Evolutionary conservation across 2,113 vertebrate species (phyloP).

Genomic region (Gulo gulo): DNA sequence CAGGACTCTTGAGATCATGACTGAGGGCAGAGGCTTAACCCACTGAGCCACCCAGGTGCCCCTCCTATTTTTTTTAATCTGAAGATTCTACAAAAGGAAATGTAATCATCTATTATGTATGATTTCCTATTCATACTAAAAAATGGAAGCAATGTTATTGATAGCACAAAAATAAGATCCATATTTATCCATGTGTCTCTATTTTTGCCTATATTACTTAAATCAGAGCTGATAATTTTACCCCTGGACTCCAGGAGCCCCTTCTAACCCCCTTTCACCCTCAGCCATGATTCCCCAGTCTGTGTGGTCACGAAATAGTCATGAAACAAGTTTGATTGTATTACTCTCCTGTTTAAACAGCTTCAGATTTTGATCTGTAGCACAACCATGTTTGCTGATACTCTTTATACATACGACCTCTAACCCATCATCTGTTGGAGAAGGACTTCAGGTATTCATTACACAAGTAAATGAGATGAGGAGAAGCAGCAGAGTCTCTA

Average conservation of each 20-base stretch:
- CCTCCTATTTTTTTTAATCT: background rate
- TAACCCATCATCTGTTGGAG: background rate
- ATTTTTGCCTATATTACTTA: background rate
- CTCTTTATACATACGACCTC: background rate
- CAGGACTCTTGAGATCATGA: no score
- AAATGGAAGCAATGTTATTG: background rate
- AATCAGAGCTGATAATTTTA: background rate
- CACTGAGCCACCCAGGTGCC: no score
- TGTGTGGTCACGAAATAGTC: background rate
- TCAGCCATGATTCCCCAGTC: no score
- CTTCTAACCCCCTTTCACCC: background rate
- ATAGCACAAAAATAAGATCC: background rate
- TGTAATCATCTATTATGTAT: background rate
- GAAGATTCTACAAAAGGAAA: background rate
- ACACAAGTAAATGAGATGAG: background rate
- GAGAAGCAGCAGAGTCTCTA: background rate
- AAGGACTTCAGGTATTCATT: background rate
- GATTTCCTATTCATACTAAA: background rate
- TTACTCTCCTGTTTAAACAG: background rate
- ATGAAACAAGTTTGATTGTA: background rate
- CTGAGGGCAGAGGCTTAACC: no score
- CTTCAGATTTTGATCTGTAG: background rate
- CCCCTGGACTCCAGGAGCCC: background rate
- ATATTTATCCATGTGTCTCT: rapidly evolving
- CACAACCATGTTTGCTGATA: background rate